Conservation (phyloP, 2,888 invertebrate species). For the Diplazon laetatorius region DNA sequence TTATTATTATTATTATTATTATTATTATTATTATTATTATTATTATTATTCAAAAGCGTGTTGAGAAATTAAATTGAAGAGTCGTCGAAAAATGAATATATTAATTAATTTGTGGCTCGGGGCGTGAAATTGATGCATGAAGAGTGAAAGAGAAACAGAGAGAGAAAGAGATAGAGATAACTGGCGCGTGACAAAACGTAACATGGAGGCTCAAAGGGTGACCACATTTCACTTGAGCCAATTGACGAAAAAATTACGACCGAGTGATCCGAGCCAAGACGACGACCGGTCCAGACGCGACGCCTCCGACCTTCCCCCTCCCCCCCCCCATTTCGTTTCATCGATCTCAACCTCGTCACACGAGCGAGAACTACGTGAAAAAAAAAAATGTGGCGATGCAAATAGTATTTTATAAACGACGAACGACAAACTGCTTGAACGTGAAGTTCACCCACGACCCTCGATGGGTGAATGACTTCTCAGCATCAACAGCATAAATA, state of each 20-base stretch:
- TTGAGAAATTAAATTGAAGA: not conserved
- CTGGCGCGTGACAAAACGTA: constrained; percentile 57
- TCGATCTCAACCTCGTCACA: too few species aligned
- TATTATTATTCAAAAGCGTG: constrained; percentile 14
- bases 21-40: not conserved
- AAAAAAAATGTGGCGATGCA: too few species aligned
- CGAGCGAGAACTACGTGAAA: too few species aligned
- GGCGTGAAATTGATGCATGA: not conserved
- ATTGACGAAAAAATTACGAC: constrained; percentile 68
- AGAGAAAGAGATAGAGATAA: constrained; percentile 22
- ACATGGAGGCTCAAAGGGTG: constrained; percentile 62
- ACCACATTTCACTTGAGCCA: constrained; percentile 73
- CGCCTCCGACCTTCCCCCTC: constrained; percentile 7
- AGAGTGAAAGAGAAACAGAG: too few species aligned
- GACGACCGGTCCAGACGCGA: constrained; percentile 19
- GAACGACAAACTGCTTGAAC: not conserved
- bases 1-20: too few species aligned
- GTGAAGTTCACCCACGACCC: constrained; percentile 28
- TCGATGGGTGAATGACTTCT: constrained; percentile 76
- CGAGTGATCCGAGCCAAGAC: constrained; percentile 25
- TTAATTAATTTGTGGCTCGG: not conserved
- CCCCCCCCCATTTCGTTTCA: too few species aligned
- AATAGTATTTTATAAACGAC: too few species aligned
- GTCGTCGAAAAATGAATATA: constrained; percentile 5
- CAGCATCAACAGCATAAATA: constrained; percentile 67